A percentile compares a stretch with the other conserved stretches of the same genome.
phyloP scores from a whole-genome alignment of 2,113 vertebrate species.

The Microcebus griseorufus region DNA sequence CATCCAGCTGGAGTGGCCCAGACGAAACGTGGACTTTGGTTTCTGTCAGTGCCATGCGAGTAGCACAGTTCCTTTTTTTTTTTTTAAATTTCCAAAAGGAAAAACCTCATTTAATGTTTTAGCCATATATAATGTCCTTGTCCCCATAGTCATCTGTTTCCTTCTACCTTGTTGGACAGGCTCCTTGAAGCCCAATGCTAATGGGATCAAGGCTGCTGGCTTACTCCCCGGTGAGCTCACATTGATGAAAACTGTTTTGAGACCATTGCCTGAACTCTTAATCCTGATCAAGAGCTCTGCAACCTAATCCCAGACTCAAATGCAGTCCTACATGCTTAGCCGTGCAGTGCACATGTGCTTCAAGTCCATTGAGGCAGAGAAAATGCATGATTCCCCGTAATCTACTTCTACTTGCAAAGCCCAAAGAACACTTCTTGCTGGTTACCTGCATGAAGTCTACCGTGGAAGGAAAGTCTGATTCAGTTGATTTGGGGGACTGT shows the following conservation, averaged over 20 bases:
- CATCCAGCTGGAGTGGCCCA: neutral
- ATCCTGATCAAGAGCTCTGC: constrained; percentile 17
- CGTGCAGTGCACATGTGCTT: neutral
- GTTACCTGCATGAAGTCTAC: neutral
- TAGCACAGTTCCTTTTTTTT: neutral
- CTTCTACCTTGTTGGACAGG: neutral
- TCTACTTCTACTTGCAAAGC: neutral
- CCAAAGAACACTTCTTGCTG: neutral
- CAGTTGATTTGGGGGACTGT: neutral
- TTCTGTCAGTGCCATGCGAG: neutral
- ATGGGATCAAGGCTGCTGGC: neutral
- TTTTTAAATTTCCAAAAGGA: neutral
- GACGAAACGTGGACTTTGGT: neutral
- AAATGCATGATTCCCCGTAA: neutral
- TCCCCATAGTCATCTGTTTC: neutral
- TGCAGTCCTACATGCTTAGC: neutral
- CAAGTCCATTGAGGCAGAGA: neutral
- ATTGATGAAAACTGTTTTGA: neutral
- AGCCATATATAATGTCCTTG: neutral
- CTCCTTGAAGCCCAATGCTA: neutral
- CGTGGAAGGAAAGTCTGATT: neutral
- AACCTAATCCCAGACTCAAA: neutral
- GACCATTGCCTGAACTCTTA: constrained; percentile 18
- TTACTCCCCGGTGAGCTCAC: neutral
- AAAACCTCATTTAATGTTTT: neutral